These are phyloP conservation scores for Nebria ingens DNA, from an alignment of 1,140 invertebrate species.

Conservation along the genomic window DNA sequence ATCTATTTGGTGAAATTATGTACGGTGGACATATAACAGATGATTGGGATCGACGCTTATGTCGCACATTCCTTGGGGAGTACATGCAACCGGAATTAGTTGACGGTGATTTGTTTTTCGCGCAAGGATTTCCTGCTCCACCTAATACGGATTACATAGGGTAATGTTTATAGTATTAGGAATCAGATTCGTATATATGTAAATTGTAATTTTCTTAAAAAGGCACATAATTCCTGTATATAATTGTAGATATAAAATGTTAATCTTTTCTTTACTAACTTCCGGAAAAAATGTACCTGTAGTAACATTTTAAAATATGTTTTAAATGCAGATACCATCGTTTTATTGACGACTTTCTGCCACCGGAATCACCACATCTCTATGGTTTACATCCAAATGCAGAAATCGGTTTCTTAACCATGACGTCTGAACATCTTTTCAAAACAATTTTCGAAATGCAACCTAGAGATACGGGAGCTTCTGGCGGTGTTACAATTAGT, in stretches of 20 bases:
- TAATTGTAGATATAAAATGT: neutral
- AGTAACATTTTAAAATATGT: no score
- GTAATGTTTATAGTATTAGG: no score
- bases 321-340: conserved; percentile 52
- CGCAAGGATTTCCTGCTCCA: conserved; percentile 72
- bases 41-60: conserved; percentile 86
- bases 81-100: conserved; percentile 78
- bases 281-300: no score
- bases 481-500: conserved; percentile 48
- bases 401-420: conserved; percentile 88
- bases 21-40: conserved; percentile 95
- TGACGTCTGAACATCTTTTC: conserved; percentile 76
- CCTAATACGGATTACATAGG: conserved; percentile 76
- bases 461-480: conserved; percentile 65
- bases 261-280: no score
- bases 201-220: no score
- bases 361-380: conserved; percentile 76
- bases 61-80: conserved; percentile 78
- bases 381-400: conserved; percentile 93
- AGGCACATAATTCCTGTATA: neutral
- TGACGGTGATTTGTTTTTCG: conserved; percentile 65
- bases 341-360: conserved; percentile 82
- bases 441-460: conserved; percentile 87
- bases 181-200: no score
- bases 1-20: conserved; percentile 94